A percentile compares a stretch with the other conserved stretches of the same genome.
phyloP scores from a whole-genome alignment of 1,140 invertebrate species.

The Babylonia areolata region DNA sequence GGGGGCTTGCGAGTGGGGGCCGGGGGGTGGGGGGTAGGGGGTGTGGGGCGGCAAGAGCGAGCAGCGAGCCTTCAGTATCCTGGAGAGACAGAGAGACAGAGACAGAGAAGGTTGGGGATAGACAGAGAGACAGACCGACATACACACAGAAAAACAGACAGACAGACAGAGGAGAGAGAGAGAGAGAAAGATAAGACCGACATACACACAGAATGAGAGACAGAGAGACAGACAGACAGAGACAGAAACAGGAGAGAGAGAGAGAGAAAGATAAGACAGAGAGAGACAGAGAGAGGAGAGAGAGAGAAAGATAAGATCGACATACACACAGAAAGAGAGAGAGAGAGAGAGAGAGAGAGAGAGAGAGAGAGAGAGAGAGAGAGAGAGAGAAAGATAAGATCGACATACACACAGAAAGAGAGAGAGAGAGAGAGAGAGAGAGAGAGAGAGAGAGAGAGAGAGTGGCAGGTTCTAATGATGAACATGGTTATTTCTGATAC shows the following conservation, averaged over 20 bases:
- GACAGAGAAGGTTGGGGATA: neutral
- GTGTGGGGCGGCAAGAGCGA: neutral
- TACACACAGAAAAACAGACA: no score
- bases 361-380: neutral
- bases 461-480: no score
- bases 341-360: neutral
- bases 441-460: slow-evolving; percentile 11
- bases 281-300: neutral
- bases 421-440: neutral
- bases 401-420: neutral
- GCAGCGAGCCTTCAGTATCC: no score
- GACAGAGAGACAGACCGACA: neutral
- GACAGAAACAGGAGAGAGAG: neutral
- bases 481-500: no score
- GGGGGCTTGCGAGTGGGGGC: neutral
- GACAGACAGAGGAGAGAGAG: neutral
- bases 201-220: no score
- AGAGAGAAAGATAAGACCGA: neutral
- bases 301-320: neutral
- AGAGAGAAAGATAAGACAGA: neutral
- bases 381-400: neutral
- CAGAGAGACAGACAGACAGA: neutral
- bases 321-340: neutral
- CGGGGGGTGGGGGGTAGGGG: neutral
- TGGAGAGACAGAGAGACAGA: neutral